Conservation (phyloP, 2,888 invertebrate genomes). For the Rhagophthalmus giganteus region DNA sequence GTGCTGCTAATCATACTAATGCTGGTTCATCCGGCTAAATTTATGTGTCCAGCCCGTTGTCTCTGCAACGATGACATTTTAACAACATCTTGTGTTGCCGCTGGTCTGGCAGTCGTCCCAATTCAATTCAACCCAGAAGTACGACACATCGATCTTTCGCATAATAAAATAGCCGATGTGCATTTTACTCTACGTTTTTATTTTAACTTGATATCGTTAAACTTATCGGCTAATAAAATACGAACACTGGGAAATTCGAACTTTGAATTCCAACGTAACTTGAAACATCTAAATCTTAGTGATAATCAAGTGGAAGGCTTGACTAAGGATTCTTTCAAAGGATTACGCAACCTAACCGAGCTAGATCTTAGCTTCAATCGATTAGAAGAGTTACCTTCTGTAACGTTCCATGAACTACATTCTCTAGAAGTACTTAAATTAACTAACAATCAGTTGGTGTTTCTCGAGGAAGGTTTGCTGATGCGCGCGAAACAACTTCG, state of each 20-base stretch:
- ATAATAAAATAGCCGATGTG: conserved; percentile 79
- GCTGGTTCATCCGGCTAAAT: conserved; percentile 51
- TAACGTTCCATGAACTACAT: conserved; percentile 78
- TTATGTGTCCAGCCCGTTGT: conserved; percentile 76
- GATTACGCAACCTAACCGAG: conserved; percentile 66
- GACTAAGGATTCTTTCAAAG: conserved; percentile 76
- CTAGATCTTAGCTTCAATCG: conserved; percentile 79
- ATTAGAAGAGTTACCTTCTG: conserved; percentile 71
- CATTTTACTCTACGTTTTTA: conserved; percentile 80
- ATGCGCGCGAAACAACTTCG: conserved; percentile 71
- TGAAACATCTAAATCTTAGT: conserved; percentile 77
- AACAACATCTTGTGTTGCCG: conserved; percentile 75
- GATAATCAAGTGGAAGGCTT: conserved; percentile 72
- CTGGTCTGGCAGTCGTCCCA: conserved; percentile 81
- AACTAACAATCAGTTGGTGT: conserved; percentile 74
- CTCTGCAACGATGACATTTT: conserved; percentile 80
- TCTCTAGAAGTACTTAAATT: conserved; percentile 74
- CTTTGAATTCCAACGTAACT: conserved; percentile 75
- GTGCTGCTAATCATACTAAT: conserved; percentile 59
- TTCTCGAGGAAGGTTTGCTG: conserved; percentile 71
- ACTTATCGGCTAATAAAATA: conserved; percentile 81
- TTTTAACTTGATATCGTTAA: conserved; percentile 75
- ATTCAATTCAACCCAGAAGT: conserved; percentile 88
- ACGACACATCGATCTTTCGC: conserved; percentile 78
- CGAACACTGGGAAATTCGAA: conserved; percentile 78